Percentiles rank a stretch among this genome's conserved stretches.
These are phyloP conservation scores for Eumaeus atala DNA, from an alignment of 1,140 invertebrate genomes.

Conservation along the genomic window DNA sequence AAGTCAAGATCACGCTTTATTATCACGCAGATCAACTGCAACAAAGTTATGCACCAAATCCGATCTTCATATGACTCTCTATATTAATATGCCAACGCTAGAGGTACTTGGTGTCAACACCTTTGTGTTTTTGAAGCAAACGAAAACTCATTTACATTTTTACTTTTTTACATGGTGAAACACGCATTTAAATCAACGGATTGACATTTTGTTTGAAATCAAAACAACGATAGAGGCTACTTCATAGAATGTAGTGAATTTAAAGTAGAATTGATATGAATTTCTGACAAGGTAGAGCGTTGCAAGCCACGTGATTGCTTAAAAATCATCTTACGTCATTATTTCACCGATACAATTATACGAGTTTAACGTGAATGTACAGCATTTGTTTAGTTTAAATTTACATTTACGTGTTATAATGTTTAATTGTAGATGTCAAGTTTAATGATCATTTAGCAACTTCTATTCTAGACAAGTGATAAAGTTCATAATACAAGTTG, in stretches of 20 bases:
- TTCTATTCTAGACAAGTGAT: too few relatives aligned
- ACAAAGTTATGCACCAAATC: too few relatives aligned
- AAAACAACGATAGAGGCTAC: constrained; percentile 9
- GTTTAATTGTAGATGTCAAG: too few relatives aligned
- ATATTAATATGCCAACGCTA: too few relatives aligned
- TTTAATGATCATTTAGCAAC: too few relatives aligned
- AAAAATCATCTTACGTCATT: constrained; percentile 51
- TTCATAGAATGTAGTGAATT: constrained; percentile 39
- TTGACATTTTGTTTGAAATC: constrained; percentile 6
- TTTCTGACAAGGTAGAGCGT: constrained; percentile 46
- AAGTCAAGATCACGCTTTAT: too few relatives aligned
- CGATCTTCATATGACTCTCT: too few relatives aligned
- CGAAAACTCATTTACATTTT: constrained; percentile 7
- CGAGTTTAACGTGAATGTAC: constrained; percentile 68
- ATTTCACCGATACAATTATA: constrained; percentile 53
- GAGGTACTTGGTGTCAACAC: too few relatives aligned
- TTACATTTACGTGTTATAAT: constrained; percentile 29
- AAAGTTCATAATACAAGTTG: too few relatives aligned
- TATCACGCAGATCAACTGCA: too few relatives aligned
- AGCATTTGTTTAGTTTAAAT: constrained; percentile 41
- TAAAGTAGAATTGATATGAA: constrained; percentile 57
- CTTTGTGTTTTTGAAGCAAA: background rate
- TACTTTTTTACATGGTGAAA: background rate
- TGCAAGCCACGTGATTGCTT: constrained; percentile 47
- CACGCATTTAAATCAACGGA: constrained; percentile 8